Evolutionary conservation across 2,113 vertebrate species (phyloP), one percentile per base, ranked within the genome.

Genomic region (Arenaria interpres): DNA sequence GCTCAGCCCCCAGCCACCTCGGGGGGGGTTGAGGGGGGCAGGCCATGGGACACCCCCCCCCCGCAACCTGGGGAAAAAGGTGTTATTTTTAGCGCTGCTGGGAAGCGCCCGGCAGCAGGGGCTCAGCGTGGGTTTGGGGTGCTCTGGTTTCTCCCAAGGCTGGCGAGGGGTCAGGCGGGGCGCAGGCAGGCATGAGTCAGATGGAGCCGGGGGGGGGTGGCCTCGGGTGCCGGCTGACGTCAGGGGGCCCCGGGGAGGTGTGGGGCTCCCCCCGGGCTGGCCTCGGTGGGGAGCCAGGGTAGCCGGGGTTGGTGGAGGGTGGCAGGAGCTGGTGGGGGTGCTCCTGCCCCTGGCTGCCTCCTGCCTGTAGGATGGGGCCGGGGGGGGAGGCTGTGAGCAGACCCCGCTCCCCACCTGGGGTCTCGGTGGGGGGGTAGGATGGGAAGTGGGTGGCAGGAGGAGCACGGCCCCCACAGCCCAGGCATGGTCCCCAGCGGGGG

Each of bases 181-280:
- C 46, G 9, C 77, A 69, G 89, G 88, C 75, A 48, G 80, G 82
- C 46, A 64, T 96, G 97, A 97, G 43, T 97, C 97, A 96, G 68
- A 75, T 72, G 63, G 84, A 68, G 80, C 33, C 15, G 43, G 43
- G 11, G 33, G 57, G 90, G 92, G 77, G 77, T 9, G 32, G 77
- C 79, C 21, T 23, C 4, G 37, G 67, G 73, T 60, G 24, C 89
- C 12, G 22, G 53, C 72, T 97, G 97, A 97, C 84, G 96, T 96
- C 93, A 97, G 72, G 89, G 63, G 79, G 75, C 92, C 80, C 95
- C 39, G 28, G 88, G 94, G 93, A 77, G 53, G 35, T 11, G 62
- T 9, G 41, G 90, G 85, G 85, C 68, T 77, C 85, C 88, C 87
- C 84, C 14, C 14, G 2, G 37, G 57, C 35, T 27, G 54, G 13